Evolutionary conservation across 1,140 invertebrate species (phyloP), one percentile per base, ranked within the genome.

Genomic region (Pseudomyrmex pallidus): DNA sequence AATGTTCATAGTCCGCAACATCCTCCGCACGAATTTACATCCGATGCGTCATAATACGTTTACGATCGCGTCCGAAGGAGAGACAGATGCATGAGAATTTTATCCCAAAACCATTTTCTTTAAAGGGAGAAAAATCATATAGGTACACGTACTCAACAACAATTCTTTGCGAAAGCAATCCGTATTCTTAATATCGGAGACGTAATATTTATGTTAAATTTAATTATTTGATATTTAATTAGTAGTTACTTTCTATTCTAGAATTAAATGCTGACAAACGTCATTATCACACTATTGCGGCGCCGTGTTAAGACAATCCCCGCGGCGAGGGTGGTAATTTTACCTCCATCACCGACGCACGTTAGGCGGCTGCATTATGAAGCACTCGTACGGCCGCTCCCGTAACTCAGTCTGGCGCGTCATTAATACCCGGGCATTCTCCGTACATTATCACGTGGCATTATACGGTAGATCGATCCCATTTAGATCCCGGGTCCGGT

Each of bases 371-470:
- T 74, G 48, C 57, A 82, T 82, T 82, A 82, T 82, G 57, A 74
- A 54, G 80, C 72, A 76, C 73, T 77, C 62, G 62, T 59, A 77
- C 52, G 25, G n/a, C 8, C 73, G n/a, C 22, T 35, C 82, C 50
- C 73, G 80, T 83, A 77, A 83, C 52, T 83, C 62, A 83, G 44
- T 64, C 48, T 50, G 61, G 73, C 82, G 70, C 59, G 52, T 82
- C 70, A 74, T 82, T 82, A 82, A 74, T 82, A 82, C 70, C 44
- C 12, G 61, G 50, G 50, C 22, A 50, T 66, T 83, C 52, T 44
- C 52, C 35, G 44, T 57, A 35, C 52, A 50, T 48, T 44, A 83
- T 64, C 82, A 44, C 59, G 59, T 22, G 73, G 72, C n/a, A 59
- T 77, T 57, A 76, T 50, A 66, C 44, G 73, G 52, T 17, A 77